Evolutionary conservation across 2,797 vertebrate genomes (phyloP).

Genomic region (Tenualosa ilisha): DNA sequence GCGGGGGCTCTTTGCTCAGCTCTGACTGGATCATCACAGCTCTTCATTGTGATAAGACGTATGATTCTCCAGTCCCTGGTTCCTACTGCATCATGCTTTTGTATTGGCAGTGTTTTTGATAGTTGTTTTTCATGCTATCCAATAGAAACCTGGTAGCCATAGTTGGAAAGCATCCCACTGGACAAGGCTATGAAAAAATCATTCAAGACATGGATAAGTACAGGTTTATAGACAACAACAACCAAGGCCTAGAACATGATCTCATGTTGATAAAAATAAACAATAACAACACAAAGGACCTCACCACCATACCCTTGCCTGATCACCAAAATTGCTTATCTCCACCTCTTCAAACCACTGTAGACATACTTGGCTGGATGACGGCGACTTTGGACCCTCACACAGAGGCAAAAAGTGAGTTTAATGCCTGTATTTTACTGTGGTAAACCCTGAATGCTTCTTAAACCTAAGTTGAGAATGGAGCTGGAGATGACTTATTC

Average conservation of each 20-base stretch:
- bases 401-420: neutral
- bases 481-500: too few relatives aligned
- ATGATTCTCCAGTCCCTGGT: neutral
- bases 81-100: too few relatives aligned
- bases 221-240: neutral
- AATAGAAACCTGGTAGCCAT: slow-evolving; percentile 1
- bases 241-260: neutral
- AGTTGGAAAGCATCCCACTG: neutral
- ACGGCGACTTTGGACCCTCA: neutral
- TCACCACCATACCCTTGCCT: neutral
- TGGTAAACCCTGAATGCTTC: too few relatives aligned
- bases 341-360: neutral
- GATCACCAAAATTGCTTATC: neutral
- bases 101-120: neutral
- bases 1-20: neutral
- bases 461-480: too few relatives aligned
- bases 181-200: neutral
- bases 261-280: neutral
- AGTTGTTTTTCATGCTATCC: neutral
- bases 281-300: neutral
- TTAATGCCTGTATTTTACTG: neutral
- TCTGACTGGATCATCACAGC: neutral
- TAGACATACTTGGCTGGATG: neutral
- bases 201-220: neutral
- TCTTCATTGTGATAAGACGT: neutral